These are phyloP conservation scores for Poecilus cupreus DNA, from an alignment of 2,888 invertebrate genomes.

Conservation along the genomic window DNA sequence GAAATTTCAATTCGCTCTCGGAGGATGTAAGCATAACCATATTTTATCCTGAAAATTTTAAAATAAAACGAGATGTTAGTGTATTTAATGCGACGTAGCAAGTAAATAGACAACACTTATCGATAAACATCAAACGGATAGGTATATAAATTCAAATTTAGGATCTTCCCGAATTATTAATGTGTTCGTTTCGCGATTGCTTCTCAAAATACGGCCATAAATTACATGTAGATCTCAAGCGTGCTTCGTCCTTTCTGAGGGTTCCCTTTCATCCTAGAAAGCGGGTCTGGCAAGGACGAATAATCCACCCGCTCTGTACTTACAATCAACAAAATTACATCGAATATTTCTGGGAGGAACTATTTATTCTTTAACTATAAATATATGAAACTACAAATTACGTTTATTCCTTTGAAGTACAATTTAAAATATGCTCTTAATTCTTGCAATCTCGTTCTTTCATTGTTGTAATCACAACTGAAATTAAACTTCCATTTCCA, in stretches of 20 bases:
- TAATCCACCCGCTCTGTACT: not conserved
- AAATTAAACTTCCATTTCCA: too few species aligned
- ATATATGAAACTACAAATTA: too few species aligned
- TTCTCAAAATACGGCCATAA: constrained; percentile 38
- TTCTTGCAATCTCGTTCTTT: too few species aligned
- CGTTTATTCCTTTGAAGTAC: too few species aligned
- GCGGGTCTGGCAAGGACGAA: not conserved
- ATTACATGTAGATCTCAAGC: not conserved
- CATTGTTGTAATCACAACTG: too few species aligned
- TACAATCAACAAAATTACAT: constrained; percentile 9
- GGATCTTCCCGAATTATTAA: constrained; percentile 9
- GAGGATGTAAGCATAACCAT: not conserved
- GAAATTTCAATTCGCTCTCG: constrained; percentile 1
- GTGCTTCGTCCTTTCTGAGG: not conserved
- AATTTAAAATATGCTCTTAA: too few species aligned
- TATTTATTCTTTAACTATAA: too few species aligned
- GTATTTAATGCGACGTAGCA: not conserved
- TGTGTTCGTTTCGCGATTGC: constrained; percentile 16
- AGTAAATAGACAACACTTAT: constrained; percentile 37
- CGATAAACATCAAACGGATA: constrained; percentile 29
- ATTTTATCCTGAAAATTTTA: not conserved
- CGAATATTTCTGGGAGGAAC: too few species aligned
- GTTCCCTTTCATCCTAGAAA: not conserved
- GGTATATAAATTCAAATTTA: constrained; percentile 47
- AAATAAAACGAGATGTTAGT: constrained; percentile 2